phyloP scores from a whole-genome alignment of 2,797 vertebrate species.

The Spinibarbus caldwelli region DNA sequence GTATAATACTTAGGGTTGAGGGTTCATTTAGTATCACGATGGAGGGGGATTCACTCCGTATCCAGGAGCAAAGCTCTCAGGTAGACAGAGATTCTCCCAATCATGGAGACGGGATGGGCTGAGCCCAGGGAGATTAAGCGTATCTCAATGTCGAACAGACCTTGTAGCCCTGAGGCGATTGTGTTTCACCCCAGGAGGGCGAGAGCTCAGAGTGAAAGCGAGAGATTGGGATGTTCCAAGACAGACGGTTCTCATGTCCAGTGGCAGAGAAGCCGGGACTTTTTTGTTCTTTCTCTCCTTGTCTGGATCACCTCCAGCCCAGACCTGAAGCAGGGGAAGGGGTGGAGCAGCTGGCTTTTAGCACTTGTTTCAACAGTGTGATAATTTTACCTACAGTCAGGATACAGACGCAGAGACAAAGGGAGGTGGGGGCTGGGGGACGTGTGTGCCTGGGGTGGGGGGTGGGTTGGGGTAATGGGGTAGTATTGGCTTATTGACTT shows the following conservation, averaged over 20 bases:
- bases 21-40: not conserved
- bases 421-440: slow-evolving; percentile 17
- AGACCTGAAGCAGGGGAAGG: slow-evolving; percentile 41
- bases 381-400: slow-evolving; percentile 58
- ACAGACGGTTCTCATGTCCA: slow-evolving; percentile 18
- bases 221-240: slow-evolving; percentile 21
- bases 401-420: slow-evolving; percentile 63
- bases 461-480: slow-evolving; percentile 15
- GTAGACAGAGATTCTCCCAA: slow-evolving; percentile 33
- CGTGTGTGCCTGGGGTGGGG: slow-evolving; percentile 35
- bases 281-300: slow-evolving; percentile 38
- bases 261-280: slow-evolving; percentile 13
- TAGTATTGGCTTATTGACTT: slow-evolving; percentile 71
- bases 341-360: slow-evolving; percentile 42
- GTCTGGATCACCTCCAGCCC: slow-evolving; percentile 34
- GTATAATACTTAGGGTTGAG: slow-evolving; percentile 3
- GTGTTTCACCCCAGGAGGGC: slow-evolving; percentile 62
- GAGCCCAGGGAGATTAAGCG: slow-evolving; percentile 50
- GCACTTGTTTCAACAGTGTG: slow-evolving; percentile 48
- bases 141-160: slow-evolving; percentile 50
- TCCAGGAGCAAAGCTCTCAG: slow-evolving; percentile 34
- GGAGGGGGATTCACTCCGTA: not conserved
- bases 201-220: slow-evolving; percentile 20
- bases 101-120: slow-evolving; percentile 29
- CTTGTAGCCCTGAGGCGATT: slow-evolving; percentile 69